phyloP scores from a whole-genome alignment of 2,113 vertebrate species.

The Melanotaenia duboulayi region DNA sequence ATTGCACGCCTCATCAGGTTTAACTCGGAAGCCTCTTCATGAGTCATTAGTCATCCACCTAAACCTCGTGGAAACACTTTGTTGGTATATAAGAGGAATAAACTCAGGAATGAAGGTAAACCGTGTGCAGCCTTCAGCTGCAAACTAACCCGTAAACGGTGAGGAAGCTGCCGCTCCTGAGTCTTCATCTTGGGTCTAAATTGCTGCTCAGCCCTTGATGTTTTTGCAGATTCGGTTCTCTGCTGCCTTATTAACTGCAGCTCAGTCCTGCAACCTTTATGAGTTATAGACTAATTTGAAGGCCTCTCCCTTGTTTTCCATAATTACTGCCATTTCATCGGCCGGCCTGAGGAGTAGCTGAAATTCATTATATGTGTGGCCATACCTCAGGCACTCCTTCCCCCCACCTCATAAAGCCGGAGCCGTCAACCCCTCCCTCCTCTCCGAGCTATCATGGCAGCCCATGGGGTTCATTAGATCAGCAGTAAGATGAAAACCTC shows the following conservation, averaged over 20 bases:
- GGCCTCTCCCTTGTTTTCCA: constrained; percentile 51
- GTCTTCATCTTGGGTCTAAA: no score
- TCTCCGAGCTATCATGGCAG: constrained; percentile 33
- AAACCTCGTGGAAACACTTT: no score
- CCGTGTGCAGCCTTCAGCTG: no score
- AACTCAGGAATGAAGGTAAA: no score
- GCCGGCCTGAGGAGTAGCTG: constrained; percentile 49
- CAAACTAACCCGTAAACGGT: no score
- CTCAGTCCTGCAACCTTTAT: constrained; percentile 44
- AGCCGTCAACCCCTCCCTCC: constrained; percentile 23
- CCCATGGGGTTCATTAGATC: constrained; percentile 71
- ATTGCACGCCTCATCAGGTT: no score
- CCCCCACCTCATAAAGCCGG: constrained; percentile 57
- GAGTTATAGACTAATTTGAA: constrained; percentile 65
- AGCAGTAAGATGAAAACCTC: constrained; percentile 53
- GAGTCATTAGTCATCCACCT: no score
- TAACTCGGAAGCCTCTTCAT: no score
- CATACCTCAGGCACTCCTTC: constrained; percentile 52
- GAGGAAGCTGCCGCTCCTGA: no score
- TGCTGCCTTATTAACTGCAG: constrained; percentile 39
- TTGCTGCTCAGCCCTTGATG: no score
- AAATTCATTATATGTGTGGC: constrained; percentile 66
- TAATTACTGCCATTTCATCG: constrained; percentile 64
- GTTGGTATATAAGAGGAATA: no score
- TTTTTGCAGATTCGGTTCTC: constrained; percentile 13